Percentiles rank a stretch among this genome's conserved stretches.
These are phyloP conservation scores for Eublepharis macularius DNA, from an alignment of 2,113 vertebrate species.

Conservation along the genomic window DNA sequence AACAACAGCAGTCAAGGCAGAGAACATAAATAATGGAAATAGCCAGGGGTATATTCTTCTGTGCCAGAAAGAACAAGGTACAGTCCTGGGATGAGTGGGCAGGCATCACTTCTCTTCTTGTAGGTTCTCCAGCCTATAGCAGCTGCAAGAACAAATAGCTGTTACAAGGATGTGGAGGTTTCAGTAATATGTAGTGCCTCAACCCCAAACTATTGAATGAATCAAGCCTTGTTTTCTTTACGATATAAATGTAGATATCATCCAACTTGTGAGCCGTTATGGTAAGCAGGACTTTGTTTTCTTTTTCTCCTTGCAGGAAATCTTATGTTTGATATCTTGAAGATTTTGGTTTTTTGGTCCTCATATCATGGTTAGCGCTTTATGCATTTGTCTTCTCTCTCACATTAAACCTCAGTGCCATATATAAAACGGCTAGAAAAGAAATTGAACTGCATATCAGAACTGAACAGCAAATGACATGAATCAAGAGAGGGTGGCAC, in stretches of 20 bases:
- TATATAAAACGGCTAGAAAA: neutral
- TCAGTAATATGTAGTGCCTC: neutral
- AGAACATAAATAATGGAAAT: neutral
- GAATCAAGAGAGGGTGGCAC: neutral
- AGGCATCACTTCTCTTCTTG: neutral
- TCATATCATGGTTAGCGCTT: neutral
- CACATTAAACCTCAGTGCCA: constrained; percentile 1
- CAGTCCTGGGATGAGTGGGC: neutral
- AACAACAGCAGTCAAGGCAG: neutral
- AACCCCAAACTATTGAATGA: neutral
- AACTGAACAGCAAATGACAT: constrained; percentile 3
- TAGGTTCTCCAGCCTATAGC: too few species aligned
- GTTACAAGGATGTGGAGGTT: neutral
- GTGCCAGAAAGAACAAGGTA: neutral
- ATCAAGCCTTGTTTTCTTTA: neutral
- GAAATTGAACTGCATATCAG: constrained; percentile 26
- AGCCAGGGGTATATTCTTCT: neutral
- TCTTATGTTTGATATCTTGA: neutral
- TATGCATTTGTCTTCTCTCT: neutral
- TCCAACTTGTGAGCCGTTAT: neutral
- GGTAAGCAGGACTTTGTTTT: neutral
- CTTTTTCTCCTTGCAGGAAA: neutral
- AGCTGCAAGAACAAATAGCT: neutral
- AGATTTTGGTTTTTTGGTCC: neutral
- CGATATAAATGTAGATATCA: neutral